These are phyloP conservation scores for Drosophila eugracilis DNA, from an alignment of 1,140 invertebrate species.

Conservation along the genomic window DNA sequence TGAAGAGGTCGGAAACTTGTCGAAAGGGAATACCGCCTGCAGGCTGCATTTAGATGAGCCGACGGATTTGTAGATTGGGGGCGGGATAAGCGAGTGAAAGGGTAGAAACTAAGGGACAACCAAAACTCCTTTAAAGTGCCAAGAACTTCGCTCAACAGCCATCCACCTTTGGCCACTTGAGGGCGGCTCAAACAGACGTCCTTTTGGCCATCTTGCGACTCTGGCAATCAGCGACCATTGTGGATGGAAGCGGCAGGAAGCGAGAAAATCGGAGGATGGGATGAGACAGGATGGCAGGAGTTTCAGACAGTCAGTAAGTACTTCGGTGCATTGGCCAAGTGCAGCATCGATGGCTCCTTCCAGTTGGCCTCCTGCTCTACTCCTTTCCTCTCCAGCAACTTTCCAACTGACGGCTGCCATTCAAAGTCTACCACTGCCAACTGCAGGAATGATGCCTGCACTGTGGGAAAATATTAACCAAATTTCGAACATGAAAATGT, in stretches of 20 bases:
- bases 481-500: neutral
- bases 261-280: slow-evolving; percentile 2
- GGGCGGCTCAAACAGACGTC: slow-evolving; percentile 7
- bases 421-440: slow-evolving; percentile 49
- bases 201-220: slow-evolving; percentile 23
- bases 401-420: slow-evolving; percentile 50
- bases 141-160: slow-evolving; percentile 22
- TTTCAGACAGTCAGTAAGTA: slow-evolving; percentile 38
- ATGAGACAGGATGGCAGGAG: too few species aligned
- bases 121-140: slow-evolving; percentile 21
- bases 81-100: neutral
- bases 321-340: slow-evolving; percentile 53
- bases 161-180: slow-evolving; percentile 33
- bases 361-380: slow-evolving; percentile 1
- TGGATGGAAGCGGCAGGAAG: slow-evolving; percentile 26
- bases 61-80: slow-evolving; percentile 43
- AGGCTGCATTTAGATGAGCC: slow-evolving; percentile 49
- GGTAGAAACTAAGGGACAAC: neutral
- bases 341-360: slow-evolving; percentile 52
- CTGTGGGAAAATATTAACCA: neutral
- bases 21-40: slow-evolving; percentile 11
- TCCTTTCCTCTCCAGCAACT: slow-evolving; percentile 18
- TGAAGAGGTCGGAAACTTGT: slow-evolving; percentile 13
- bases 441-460: slow-evolving; percentile 66
- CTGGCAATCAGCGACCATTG: slow-evolving; percentile 72